Evolutionary conservation across 2,888 invertebrate genomes (phyloP).

Genomic region (Drosophila histrio): DNA sequence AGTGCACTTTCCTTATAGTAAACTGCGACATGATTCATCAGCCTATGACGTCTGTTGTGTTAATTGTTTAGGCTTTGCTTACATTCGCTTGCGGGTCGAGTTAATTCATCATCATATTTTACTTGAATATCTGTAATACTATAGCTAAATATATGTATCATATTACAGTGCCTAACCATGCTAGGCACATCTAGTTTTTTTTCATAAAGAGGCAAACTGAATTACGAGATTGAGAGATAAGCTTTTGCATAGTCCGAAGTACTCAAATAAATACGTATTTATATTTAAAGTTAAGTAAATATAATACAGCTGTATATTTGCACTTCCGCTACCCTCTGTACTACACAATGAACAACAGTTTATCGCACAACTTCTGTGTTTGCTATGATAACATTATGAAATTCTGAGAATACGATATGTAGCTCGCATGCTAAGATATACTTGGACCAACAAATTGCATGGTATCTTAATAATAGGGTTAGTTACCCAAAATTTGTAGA

Average conservation of each 20-base stretch:
- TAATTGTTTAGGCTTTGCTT: slow-evolving; percentile 9
- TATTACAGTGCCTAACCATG: not conserved
- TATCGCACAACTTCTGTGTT: slow-evolving; percentile 1
- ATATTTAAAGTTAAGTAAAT: not conserved
- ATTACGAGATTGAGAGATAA: not conserved
- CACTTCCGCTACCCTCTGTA: not conserved
- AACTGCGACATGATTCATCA: slow-evolving; percentile 27
- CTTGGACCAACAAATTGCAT: not conserved
- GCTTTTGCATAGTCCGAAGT: not conserved
- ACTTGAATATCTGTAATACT: not conserved
- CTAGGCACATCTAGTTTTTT: too few species aligned
- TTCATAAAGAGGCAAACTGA: not conserved
- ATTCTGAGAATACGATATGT: not conserved
- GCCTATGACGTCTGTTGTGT: slow-evolving; percentile 18
- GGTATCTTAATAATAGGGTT: not conserved
- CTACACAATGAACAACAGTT: not conserved
- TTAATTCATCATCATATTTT: slow-evolving; percentile 4
- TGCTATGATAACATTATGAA: not conserved
- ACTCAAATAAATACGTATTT: not conserved
- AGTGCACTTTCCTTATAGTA: not conserved
- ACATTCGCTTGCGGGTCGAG: not conserved
- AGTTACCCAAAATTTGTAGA: not conserved
- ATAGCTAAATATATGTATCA: not conserved
- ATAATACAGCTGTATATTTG: not conserved
- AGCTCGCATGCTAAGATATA: not conserved